Percentiles rank a stretch among this genome's conserved stretches.
These are phyloP conservation scores for Pardalotus punctatus DNA, from an alignment of 2,113 vertebrate genomes.

Conservation along the genomic window DNA sequence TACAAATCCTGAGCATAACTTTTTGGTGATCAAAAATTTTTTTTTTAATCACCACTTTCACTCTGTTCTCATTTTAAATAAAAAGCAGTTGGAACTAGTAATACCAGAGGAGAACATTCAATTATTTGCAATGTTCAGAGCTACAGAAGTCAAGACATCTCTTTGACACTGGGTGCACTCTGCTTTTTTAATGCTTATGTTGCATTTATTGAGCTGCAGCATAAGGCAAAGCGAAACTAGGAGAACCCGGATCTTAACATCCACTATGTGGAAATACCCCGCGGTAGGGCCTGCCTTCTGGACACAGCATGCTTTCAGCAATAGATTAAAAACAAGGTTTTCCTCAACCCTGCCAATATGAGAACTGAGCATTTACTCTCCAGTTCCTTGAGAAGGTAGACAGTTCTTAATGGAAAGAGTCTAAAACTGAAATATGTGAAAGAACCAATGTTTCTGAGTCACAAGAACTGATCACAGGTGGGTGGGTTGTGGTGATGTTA, in stretches of 20 bases:
- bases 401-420: background rate
- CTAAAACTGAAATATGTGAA: background rate
- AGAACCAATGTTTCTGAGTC: background rate
- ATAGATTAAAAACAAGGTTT: background rate
- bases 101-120: background rate
- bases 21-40: background rate
- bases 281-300: background rate
- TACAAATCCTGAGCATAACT: background rate
- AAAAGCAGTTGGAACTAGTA: background rate
- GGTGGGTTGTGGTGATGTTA: background rate
- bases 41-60: background rate
- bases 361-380: background rate
- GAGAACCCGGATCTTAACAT: background rate
- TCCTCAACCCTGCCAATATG: background rate
- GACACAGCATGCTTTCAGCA: background rate
- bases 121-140: background rate
- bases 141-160: background rate
- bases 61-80: background rate
- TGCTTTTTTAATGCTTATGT: background rate
- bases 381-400: background rate
- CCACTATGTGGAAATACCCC: background rate
- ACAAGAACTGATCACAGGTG: background rate
- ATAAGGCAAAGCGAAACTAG: background rate
- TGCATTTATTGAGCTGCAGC: background rate
- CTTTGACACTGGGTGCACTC: background rate